Base-by-base conservation (phyloP, 1,140 invertebrate species). In the Zophobas atratus region DNA sequence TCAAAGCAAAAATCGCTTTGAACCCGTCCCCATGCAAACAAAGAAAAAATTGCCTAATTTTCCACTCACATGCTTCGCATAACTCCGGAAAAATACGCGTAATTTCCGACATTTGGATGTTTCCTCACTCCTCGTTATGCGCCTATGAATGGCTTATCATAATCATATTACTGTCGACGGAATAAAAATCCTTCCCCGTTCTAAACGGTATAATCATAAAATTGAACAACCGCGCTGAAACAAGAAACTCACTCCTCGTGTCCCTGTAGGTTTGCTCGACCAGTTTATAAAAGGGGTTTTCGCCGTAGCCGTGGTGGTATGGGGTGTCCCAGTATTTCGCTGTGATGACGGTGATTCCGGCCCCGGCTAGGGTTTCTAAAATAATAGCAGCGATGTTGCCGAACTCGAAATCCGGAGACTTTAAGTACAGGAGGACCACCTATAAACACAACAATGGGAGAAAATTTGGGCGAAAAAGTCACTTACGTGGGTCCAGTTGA, bases 401-500 rank as follows among this genome's bases (percentile, higher is more conserved):
- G 82, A 93, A 94, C 80, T 93, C 91, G 76, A 91, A 90, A 76
- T 92, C 90, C 36, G 82, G 77, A 33, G 92, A 91, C 80, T 93
- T 93, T 81, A 94, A 88, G 83, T 94, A 94, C 53, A 96, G 88
- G 60, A 95, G 91, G 0, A 93, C 90, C 48, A 94, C 90, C 92
- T 94, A 84, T 32, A 82, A 81, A 48, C 51, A 76, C 48, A 63
- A 6, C 5, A 73, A 56, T 46, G 43, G 49, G 35, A 34, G 2
- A 72, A 51, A 20, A 72, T 20, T 20, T 20, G 20, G 20, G 33
- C 41, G 8, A 39, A 51, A 1, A 72, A 55, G 41, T 5, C 6
- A 87, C 88, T 91, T 88, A 94, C 94, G 88, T 94, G 93, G 49
- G 92, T 95, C 93, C 94, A 95, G 84, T 94, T 93, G 84, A 95